Conservation (phyloP, 2,113 vertebrate genomes). For the Channa argus region DNA sequence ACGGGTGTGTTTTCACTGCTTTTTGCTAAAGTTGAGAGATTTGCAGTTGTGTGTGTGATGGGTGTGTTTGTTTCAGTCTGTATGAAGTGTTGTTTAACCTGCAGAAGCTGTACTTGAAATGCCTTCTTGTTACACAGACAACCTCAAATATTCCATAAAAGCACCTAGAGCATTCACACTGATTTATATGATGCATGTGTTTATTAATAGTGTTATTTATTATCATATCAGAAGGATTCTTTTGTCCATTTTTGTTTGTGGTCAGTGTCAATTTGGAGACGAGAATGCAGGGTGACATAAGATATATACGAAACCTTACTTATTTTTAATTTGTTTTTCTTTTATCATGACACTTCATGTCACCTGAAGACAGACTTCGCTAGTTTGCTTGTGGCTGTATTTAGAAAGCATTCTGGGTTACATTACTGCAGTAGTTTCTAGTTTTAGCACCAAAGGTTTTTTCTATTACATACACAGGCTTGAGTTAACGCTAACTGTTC, state of each 20-base stretch:
- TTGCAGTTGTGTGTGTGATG: slow-evolving; percentile 4
- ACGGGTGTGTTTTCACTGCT: slow-evolving; percentile 25
- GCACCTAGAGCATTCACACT: not conserved
- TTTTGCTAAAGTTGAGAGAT: slow-evolving; percentile 26
- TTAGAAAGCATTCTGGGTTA: not conserved
- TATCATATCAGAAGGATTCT: not conserved
- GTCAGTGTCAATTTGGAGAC: not conserved
- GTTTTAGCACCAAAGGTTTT: no score
- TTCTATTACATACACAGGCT: not conserved
- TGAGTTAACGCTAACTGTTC: not conserved
- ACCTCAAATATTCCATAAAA: slow-evolving; percentile 17
- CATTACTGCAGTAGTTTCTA: not conserved
- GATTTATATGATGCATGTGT: slow-evolving; percentile 4
- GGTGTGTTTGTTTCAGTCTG: not conserved
- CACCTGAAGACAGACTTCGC: not conserved
- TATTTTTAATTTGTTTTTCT: not conserved
- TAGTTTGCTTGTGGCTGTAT: not conserved
- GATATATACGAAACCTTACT: not conserved
- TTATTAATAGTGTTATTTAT: slow-evolving; percentile 30
- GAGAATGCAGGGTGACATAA: slow-evolving; percentile 1
- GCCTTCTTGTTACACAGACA: not conserved
- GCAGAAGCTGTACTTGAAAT: slow-evolving; percentile 3
- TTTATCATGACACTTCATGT: not conserved
- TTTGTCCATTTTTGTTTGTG: slow-evolving; percentile 4
- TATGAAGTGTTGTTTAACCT: slow-evolving; percentile 20